Evolutionary conservation across 2,113 vertebrate genomes (phyloP), one percentile per base, ranked within the genome.

Genomic region (Vimba vimba): DNA sequence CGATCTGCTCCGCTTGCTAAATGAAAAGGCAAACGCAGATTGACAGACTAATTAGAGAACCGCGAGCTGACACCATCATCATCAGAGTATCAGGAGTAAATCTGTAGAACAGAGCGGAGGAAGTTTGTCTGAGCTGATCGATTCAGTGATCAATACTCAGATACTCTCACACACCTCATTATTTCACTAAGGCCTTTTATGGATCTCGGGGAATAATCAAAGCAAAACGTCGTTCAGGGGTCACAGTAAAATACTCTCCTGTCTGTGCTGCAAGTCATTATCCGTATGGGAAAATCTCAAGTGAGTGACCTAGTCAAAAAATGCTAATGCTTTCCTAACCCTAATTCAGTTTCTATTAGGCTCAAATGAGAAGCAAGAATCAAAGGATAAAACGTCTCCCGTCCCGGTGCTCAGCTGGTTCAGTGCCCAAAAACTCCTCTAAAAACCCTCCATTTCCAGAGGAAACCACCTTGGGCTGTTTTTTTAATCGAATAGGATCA

Each of bases 61-160:
- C 39, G 78, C 43, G 27, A 50, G 27, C 80, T 69, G 64, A 27
- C 80, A 21, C 69, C 62, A 82, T 50, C 60, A 68, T 50, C 45
- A 82, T 69, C 19, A 69, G 55, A 59, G 27, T 23, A 82, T 84
- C 83, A 68, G 66, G 66, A 73, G 21, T 83, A 68, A 15, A 55
- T 64, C 79, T 66, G 45, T 52, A 47, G 83, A 84, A 23, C 39
- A 10, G n/a, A 74, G 82, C 75, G 79, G 45, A 30, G 50, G 87
- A 60, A 47, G 73, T 88, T 80, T 85, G 76, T 79, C 68, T 25
- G 71, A 83, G 80, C 79, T 88, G 60, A 88, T 88, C 84, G 82
- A 88, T 88, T 83, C 60, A 27, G 21, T 7, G 59, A 83, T 86
- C 84, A 4, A 86, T 88, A 83, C 80, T 69, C 27, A 33, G 15